Evolutionary conservation across 2,797 vertebrate species (phyloP).

Genomic region (Falco rusticolus): DNA sequence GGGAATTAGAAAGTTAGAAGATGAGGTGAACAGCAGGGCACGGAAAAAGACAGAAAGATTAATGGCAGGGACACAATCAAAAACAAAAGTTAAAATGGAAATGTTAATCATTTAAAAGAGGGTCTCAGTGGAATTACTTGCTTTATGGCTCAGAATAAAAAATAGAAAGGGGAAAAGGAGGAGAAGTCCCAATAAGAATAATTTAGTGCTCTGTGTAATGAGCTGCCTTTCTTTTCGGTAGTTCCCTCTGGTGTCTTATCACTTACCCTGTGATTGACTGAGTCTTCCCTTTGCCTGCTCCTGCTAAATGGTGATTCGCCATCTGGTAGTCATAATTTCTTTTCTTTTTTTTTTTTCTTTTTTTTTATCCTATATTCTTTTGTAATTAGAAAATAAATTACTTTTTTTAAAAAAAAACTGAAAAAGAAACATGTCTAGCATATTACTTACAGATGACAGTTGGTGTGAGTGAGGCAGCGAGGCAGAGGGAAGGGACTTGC

Average conservation of each 20-base stretch:
- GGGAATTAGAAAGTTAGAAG: not conserved
- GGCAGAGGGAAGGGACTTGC: slow-evolving; percentile 22
- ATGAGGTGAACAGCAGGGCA: slow-evolving; percentile 31
- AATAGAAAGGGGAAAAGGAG: slow-evolving; percentile 56
- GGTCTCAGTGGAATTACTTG: slow-evolving; percentile 62
- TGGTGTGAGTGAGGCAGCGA: not conserved
- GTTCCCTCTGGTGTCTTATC: slow-evolving; percentile 69
- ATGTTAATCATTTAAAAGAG: slow-evolving; percentile 69
- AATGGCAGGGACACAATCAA: slow-evolving; percentile 65
- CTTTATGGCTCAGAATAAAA: slow-evolving; percentile 63
- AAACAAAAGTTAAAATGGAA: slow-evolving; percentile 73
- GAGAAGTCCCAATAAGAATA: slow-evolving; percentile 71
- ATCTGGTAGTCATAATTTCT: slow-evolving; percentile 75
- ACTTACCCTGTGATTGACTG: slow-evolving; percentile 70
- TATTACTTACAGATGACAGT: slow-evolving; percentile 67
- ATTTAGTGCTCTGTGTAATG: slow-evolving; percentile 70
- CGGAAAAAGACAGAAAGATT: slow-evolving; percentile 57
- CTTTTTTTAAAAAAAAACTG: slow-evolving; percentile 47
- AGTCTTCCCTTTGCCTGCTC: slow-evolving; percentile 65
- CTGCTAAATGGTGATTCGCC: slow-evolving; percentile 71
- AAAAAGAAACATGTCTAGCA: slow-evolving; percentile 63
- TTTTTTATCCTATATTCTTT: slow-evolving; percentile 65
- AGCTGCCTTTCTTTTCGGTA: slow-evolving; percentile 61
- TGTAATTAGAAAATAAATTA: slow-evolving; percentile 84
- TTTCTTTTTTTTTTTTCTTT: slow-evolving; percentile 28